Conservation (phyloP, 2,888 invertebrate genomes). For the Lasioglossum figueresi region DNA sequence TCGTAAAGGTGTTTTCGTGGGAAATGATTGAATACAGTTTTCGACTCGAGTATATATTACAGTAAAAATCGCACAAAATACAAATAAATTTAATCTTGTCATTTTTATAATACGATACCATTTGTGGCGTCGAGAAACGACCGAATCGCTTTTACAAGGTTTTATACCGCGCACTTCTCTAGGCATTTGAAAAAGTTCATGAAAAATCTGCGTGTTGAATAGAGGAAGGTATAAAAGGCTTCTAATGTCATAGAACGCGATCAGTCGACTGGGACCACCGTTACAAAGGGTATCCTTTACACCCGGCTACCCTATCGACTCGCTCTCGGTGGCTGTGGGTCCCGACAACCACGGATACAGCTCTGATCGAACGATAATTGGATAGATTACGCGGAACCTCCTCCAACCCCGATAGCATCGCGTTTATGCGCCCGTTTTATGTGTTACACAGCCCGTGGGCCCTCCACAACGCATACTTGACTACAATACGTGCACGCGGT, state of each 20-base stretch:
- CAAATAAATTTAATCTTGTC: too few species aligned
- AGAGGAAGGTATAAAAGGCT: not conserved
- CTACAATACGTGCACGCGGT: conserved; percentile 49
- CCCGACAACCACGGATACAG: conserved; percentile 58
- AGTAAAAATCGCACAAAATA: too few species aligned
- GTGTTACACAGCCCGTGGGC: conserved; percentile 71
- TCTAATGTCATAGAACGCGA: not conserved
- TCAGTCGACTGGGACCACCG: conserved; percentile 25
- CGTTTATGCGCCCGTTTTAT: conserved; percentile 78
- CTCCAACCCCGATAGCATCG: conserved; percentile 80
- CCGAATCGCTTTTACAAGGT: not conserved
- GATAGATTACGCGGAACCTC: conserved; percentile 83
- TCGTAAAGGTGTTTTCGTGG: too few species aligned
- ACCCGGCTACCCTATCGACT: conserved; percentile 34
- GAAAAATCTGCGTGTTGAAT: not conserved
- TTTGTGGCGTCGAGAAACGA: not conserved
- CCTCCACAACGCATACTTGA: conserved; percentile 60
- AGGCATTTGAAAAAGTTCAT: not conserved
- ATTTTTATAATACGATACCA: too few species aligned
- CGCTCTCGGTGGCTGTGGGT: conserved; percentile 49
- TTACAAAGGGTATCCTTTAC: conserved; percentile 34
- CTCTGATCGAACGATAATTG: conserved; percentile 82
- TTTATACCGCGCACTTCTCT: too few species aligned
- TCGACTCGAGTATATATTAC: too few species aligned
- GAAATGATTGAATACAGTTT: too few species aligned